These are phyloP conservation scores for Drosophila lacicola DNA, from an alignment of 2,888 invertebrate species.

Conservation along the genomic window DNA sequence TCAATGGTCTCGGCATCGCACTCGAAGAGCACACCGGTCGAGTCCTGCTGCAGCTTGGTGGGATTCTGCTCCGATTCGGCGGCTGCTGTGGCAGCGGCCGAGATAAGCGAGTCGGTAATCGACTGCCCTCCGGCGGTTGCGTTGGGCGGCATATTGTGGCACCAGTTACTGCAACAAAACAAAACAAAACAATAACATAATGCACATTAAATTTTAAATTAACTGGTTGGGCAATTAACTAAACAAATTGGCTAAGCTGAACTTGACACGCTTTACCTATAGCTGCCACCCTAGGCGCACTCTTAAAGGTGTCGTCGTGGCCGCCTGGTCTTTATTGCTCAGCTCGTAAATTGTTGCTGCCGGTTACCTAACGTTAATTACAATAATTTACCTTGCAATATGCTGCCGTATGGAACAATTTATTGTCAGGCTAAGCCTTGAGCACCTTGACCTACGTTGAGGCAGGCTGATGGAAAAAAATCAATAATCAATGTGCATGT, in stretches of 20 bases:
- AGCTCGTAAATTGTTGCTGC: neutral
- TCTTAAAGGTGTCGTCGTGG: slow-evolving; percentile 11
- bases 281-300: neutral
- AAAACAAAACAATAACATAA: slow-evolving; percentile 16
- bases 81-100: slow-evolving; percentile 65
- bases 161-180: slow-evolving; percentile 42
- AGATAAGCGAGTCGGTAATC: slow-evolving; percentile 77
- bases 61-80: slow-evolving; percentile 71
- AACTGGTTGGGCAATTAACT: slow-evolving; percentile 30
- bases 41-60: slow-evolving; percentile 76
- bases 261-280: slow-evolving; percentile 65
- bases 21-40: slow-evolving; percentile 88
- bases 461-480: slow-evolving; percentile 34
- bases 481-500: slow-evolving; percentile 56
- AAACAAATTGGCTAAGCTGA: slow-evolving; percentile 48
- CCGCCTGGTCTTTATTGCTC: slow-evolving; percentile 6
- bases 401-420: neutral
- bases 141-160: slow-evolving; percentile 86
- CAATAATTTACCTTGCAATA: slow-evolving; percentile 1
- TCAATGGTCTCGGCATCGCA: slow-evolving; percentile 89
- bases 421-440: neutral
- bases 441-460: slow-evolving; percentile 1
- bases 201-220: slow-evolving; percentile 34
- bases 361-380: slow-evolving; percentile 14
- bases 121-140: slow-evolving; percentile 85